Base-by-base conservation (phyloP, 1,140 invertebrate species). In the Drosophila auraria region DNA sequence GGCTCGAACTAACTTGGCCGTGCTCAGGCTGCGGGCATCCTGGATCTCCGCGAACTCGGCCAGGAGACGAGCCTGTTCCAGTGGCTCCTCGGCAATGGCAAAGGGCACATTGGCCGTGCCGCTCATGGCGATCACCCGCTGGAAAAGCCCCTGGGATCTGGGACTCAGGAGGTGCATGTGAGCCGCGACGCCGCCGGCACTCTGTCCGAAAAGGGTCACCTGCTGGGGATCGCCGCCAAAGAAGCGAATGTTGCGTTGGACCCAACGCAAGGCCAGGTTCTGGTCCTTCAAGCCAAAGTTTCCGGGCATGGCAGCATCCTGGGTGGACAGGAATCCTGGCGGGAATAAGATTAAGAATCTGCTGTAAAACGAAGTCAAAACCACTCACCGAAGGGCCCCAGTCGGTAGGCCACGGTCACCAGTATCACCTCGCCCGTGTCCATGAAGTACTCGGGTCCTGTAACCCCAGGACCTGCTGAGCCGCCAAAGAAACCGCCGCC, bases 221-320 rank as follows among this genome's bases (percentile, higher is more conserved):
- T 82, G 87, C 5, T 93, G 80, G 1, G 93, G 92, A 91, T 95
- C 92, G 86, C 93, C 93, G 3, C 92, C 93, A 57, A 93, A 93
- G 7, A 57, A 59, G 3, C 69, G 70, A 49, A 93, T 93, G 44
- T 93, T 91, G 0, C 80, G 76, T 30, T 93, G 78, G 7, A 93
- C 80, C 93, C 93, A 93, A 50, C 93, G 90, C 38, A 95, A 72
- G 0, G 94, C 94, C 45, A 94, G 68, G 5, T 93, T 81, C 74
- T 95, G 95, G 83, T 95, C 95, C 82, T 94, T 94, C 4, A 95
- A 82, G 1, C 94, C 95, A 87, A 94, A 94, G 84, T 95, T 95
- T 7, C 95, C 95, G 1, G 93, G 84, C 27, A 92, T 87, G 9
- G 77, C 73, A 0, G 65, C 30, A 65, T 93, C 93, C 30, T 87